Base-by-base conservation (phyloP, 2,797 vertebrate genomes). In the Coregonus ussuriensis region DNA sequence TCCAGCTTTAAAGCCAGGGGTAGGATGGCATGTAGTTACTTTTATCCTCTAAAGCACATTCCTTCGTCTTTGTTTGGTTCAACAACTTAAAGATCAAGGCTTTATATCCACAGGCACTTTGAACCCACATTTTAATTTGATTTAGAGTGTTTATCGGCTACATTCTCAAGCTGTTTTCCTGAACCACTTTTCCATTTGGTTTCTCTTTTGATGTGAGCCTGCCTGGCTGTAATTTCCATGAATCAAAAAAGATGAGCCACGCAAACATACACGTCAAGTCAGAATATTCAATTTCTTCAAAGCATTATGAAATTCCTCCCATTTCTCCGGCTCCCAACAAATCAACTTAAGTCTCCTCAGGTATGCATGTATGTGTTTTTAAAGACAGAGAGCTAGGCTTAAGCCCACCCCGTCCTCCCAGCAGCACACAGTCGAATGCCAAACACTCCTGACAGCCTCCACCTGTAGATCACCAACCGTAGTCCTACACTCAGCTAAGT, bases 71-170 rank as follows among this genome's bases (percentile, higher is more conserved):
- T 88, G 83, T 86, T 81, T 81, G 75, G 47, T 47, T 66, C 63
- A 82, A 80, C 79, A 77, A 85, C 82, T 88, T 79, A 82, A 77
- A 88, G 85, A 88, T 92, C 78, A 91, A 90, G 84, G 86, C 81
- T 79, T 71, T 0, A 18, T 67, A 81, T n/a, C 6, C 82, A 41
- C 84, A 75, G 81, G 79, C 80, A 75, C 75, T 77, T 86, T 67
- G 54, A 79, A 84, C 75, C 68, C 81, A 82, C 86, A 84, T 77
- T 89, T 88, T 91, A 85, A 83, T 87, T 87, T 70, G n/a, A 87
- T 88, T 89, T 88, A 77, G 74, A 77, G 81, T 80, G 77, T 90
- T 84, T 74, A 71, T 33, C 15, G 9, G 5, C 74, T 71, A 81
- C 81, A 88, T 88, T 90, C 86, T 84, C 82, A 76, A 21, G 53